Percentiles rank a stretch among this genome's conserved stretches.
These are phyloP conservation scores for Vulpes lagopus DNA, from an alignment of 2,113 vertebrate genomes.

Conservation along the genomic window DNA sequence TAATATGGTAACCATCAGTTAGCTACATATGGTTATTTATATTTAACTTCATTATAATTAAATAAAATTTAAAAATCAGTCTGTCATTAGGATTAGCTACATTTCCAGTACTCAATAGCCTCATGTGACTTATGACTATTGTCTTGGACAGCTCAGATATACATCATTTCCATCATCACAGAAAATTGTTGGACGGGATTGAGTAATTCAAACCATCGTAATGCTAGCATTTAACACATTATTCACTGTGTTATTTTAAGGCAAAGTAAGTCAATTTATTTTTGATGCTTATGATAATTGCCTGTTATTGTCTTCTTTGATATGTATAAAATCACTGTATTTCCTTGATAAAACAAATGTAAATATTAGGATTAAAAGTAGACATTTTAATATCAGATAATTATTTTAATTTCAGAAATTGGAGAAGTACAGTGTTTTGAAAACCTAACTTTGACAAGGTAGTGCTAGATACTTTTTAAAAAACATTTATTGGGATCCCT, in stretches of 20 bases:
- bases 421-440: not conserved
- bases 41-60: slow-evolving; percentile 38
- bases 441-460: not conserved
- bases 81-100: not conserved
- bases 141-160: not conserved
- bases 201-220: not conserved
- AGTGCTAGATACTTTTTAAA: not conserved
- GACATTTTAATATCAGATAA: not conserved
- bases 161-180: not conserved
- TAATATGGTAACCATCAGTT: not conserved
- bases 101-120: not conserved
- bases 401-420: slow-evolving; percentile 60
- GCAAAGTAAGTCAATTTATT: slow-evolving; percentile 28
- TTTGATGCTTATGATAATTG: not conserved
- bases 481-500: not conserved
- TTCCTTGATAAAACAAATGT: slow-evolving; percentile 29
- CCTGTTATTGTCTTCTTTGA: not conserved
- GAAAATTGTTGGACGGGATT: not conserved
- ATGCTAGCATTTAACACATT: not conserved
- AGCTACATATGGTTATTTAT: not conserved
- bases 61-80: not conserved
- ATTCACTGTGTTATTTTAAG: slow-evolving; percentile 1
- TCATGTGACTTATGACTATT: not conserved
- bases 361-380: slow-evolving; percentile 38
- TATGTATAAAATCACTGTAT: not conserved